phyloP scores from a whole-genome alignment of 2,888 invertebrate species.

The Euphydryas editha region DNA sequence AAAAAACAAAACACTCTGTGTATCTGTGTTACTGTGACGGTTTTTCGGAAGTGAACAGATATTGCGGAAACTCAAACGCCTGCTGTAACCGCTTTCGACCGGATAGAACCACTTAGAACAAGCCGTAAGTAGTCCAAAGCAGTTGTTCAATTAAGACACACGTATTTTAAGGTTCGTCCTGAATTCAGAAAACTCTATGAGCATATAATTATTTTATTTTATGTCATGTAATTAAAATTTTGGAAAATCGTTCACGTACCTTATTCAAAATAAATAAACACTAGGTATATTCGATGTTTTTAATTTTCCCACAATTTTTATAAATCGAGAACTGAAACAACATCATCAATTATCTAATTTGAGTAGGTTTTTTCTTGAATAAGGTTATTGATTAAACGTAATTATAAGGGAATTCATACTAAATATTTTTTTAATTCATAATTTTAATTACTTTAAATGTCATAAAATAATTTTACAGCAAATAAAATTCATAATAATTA shows the following conservation, averaged over 20 bases:
- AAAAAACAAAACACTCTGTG: constrained; percentile 25
- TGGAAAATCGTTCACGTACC: neutral
- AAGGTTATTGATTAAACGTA: too few relatives aligned
- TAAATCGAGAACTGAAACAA: too few relatives aligned
- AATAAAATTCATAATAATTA: too few relatives aligned
- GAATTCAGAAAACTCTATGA: constrained; percentile 15
- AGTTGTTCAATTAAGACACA: constrained; percentile 44
- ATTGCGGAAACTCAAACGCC: constrained; percentile 28
- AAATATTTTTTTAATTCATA: too few relatives aligned
- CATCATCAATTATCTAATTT: too few relatives aligned
- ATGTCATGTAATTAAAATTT: neutral
- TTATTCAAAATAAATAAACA: neutral
- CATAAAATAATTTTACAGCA: too few relatives aligned
- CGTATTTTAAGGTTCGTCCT: constrained; percentile 24
- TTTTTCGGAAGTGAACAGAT: constrained; percentile 36
- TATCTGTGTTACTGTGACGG: constrained; percentile 48
- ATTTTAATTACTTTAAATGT: too few relatives aligned
- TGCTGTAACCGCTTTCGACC: constrained; percentile 59
- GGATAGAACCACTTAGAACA: constrained; percentile 54
- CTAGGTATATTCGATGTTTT: too few relatives aligned
- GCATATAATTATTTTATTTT: neutral
- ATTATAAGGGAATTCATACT: too few relatives aligned
- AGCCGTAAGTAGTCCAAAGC: constrained; percentile 60
- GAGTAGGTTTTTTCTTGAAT: too few relatives aligned
- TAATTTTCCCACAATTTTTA: too few relatives aligned